phyloP scores from a whole-genome alignment of 2,113 vertebrate genomes.

The Chaetura pelagica region DNA sequence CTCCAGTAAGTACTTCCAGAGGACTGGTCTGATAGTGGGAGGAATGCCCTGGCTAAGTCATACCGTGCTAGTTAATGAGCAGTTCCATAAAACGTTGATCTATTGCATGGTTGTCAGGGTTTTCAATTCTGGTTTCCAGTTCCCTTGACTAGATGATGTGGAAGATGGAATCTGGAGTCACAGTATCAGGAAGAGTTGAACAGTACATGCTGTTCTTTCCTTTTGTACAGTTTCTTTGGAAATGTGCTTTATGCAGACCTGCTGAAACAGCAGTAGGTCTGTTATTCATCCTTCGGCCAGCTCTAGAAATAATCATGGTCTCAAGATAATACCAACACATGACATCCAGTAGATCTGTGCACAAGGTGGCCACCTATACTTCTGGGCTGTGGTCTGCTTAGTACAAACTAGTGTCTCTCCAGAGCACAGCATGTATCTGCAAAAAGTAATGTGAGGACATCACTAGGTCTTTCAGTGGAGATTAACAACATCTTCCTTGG shows the following conservation, averaged over 20 bases:
- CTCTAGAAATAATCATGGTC: neutral
- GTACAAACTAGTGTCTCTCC: neutral
- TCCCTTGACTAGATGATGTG: neutral
- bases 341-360: neutral
- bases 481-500: conserved; percentile 24
- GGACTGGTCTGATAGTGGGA: neutral
- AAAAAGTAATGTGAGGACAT: neutral
- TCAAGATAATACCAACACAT: neutral
- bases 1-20: neutral
- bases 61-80: neutral
- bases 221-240: neutral
- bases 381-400: neutral
- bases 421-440: neutral
- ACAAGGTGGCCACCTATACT: neutral
- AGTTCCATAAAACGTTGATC: neutral
- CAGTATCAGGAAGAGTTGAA: neutral
- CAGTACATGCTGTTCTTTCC: neutral
- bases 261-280: too few relatives aligned
- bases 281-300: neutral
- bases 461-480: neutral
- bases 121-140: neutral
- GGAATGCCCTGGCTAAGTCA: neutral
- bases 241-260: too few relatives aligned
- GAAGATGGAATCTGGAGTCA: neutral
- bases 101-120: neutral